phyloP scores from a whole-genome alignment of 2,113 vertebrate species.

The Oryctolagus cuniculus region DNA sequence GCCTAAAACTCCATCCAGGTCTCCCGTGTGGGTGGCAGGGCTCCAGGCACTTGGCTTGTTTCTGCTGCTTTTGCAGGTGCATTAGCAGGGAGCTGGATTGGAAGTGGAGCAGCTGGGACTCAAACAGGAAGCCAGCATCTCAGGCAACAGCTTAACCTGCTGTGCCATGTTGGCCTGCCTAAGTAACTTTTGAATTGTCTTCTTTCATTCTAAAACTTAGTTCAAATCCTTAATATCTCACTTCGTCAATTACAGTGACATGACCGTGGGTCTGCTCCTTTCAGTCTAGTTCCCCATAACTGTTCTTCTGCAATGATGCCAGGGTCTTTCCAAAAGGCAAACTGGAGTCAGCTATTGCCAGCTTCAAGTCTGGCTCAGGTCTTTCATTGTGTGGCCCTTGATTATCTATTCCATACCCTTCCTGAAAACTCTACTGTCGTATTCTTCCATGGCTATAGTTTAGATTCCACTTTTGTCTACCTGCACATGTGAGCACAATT shows the following conservation, averaged over 20 bases:
- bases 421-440: background rate
- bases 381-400: background rate
- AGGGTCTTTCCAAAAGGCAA: slow-evolving; percentile 1
- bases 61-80: too few relatives aligned
- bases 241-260: background rate
- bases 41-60: too few relatives aligned
- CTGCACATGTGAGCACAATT: background rate
- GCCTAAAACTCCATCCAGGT: too few relatives aligned
- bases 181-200: background rate
- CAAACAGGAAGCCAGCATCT: too few relatives aligned
- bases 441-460: background rate
- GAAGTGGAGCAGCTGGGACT: too few relatives aligned
- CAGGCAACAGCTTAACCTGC: too few relatives aligned
- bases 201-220: background rate
- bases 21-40: too few relatives aligned
- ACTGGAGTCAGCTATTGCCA: background rate
- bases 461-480: background rate
- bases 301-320: background rate
- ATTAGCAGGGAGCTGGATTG: too few relatives aligned
- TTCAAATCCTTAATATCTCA: background rate
- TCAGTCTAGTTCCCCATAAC: background rate
- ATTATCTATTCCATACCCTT: rapidly evolving
- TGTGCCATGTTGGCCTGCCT: too few relatives aligned
- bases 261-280: background rate
- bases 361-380: background rate